Conservation (phyloP, 2,797 vertebrate genomes). For the Arrhamphus sclerolepis region DNA sequence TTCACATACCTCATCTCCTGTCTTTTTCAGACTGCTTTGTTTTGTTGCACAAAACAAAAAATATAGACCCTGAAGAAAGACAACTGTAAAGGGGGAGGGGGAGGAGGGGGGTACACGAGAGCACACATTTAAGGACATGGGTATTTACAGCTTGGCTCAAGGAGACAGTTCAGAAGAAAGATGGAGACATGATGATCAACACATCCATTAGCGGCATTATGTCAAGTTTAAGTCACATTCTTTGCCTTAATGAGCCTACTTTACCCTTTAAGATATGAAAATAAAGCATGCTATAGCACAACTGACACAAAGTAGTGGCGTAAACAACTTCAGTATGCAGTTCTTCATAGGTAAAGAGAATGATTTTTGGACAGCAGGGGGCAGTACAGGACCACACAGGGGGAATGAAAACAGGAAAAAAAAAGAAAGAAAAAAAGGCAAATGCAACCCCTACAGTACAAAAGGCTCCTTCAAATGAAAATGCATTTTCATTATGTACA, state of each 20-base stretch:
- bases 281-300: slow-evolving; percentile 68
- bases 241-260: slow-evolving; percentile 67
- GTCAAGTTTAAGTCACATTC: slow-evolving; percentile 78
- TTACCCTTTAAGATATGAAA: slow-evolving; percentile 67
- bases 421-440: slow-evolving; percentile 32
- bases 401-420: slow-evolving; percentile 43
- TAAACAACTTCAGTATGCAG: slow-evolving; percentile 48
- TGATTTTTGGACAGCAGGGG: slow-evolving; percentile 69
- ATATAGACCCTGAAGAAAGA: slow-evolving; percentile 89
- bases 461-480: slow-evolving; percentile 62
- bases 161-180: slow-evolving; percentile 64
- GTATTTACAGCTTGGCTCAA: slow-evolving; percentile 84
- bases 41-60: slow-evolving; percentile 93
- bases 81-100: slow-evolving; percentile 70
- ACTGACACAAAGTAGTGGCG: slow-evolving; percentile 41
- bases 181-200: slow-evolving; percentile 67
- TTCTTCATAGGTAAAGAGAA: slow-evolving; percentile 23
- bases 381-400: slow-evolving; percentile 65
- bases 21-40: slow-evolving; percentile 80
- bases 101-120: slow-evolving; percentile 57
- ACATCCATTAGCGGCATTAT: slow-evolving; percentile 79
- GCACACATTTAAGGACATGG: slow-evolving; percentile 76
- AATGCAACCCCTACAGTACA: slow-evolving; percentile 55
- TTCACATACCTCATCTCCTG: slow-evolving; percentile 63
- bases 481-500: slow-evolving; percentile 54